Evolutionary conservation across 2,113 vertebrate genomes (phyloP), one percentile per base, ranked within the genome.

Genomic region (Gadus chalcogrammus): DNA sequence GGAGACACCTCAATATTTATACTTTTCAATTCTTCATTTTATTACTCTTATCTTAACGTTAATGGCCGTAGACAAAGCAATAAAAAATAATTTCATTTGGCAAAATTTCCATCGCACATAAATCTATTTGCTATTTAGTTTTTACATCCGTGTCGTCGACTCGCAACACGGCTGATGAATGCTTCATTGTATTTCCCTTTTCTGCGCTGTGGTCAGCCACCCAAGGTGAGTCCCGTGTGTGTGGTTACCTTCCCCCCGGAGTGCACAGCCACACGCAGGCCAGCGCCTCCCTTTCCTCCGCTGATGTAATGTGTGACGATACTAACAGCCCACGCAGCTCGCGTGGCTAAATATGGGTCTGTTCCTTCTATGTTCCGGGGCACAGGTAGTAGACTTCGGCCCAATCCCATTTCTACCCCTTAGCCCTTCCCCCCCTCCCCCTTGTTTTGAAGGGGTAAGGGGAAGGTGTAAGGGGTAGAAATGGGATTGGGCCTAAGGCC

Each of bases 121-220:
- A 11, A 9, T 48, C 42, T 11, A 9, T 48, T 48, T 9, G 42
- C 1, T 42, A 48, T 9, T 48, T 48, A 48, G 9, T 48, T 60
- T 60, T 67, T n/a, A 15, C 63, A n/a, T 17, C 55, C 15, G 15
- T n/a, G 1, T n/a, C 15, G 2, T 58, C n/a, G 15, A n/a, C 5
- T n/a, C 13, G 12, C 42, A 48, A 48, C 9, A 48, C 11, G 42
- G 42, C 8, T 48, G 42, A 48, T 48, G 9, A 48, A 58, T n/a
- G n/a, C 15, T 13, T n/a, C 15, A 17, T 58, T 58, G 55, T 58
- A n/a, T 58, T n/a, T 38, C 66, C 70, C 72, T 60, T 61, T 15
- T 68, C 53, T 63, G 55, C 13, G 28, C 67, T 70, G 85, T 77
- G 79, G 84, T 87, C 86, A 87, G 72, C 82, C 55, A 58, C 55